Evolutionary conservation across 2,797 vertebrate species (phyloP).

Genomic region (Smutsia temminckii): DNA sequence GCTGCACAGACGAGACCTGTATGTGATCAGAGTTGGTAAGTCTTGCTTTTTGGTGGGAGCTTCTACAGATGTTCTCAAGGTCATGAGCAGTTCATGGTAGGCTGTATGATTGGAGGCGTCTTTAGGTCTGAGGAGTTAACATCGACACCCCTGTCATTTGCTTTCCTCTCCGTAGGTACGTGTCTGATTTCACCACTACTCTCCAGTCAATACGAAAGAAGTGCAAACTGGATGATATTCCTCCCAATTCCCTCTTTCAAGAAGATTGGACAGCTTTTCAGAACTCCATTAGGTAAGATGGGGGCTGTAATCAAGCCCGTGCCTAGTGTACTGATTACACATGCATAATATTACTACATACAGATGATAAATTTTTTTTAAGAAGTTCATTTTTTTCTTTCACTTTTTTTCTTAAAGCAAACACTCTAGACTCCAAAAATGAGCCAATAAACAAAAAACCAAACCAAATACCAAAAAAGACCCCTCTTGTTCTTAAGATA

Average conservation of each 20-base stretch:
- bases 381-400: not conserved
- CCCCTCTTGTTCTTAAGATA: not conserved
- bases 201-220: conserved; percentile 97
- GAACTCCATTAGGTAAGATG: conserved; percentile 91
- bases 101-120: not conserved
- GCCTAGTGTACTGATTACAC: not conserved
- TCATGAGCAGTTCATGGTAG: not conserved
- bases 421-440: not conserved
- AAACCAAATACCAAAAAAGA: not conserved
- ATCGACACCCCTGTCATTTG: not conserved
- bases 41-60: not conserved
- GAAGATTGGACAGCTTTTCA: conserved; percentile 99
- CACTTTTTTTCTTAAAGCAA: not conserved
- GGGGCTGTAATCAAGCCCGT: not conserved
- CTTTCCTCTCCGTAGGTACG: conserved; percentile 87
- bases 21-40: not conserved
- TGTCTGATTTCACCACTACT: conserved; percentile 93
- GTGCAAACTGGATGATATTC: conserved; percentile 91
- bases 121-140: not conserved
- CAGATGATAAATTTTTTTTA: not conserved
- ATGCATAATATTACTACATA: not conserved
- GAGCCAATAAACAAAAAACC: not conserved
- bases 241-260: conserved; percentile 90
- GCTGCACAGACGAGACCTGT: not conserved
- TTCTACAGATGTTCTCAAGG: not conserved